Conservation (phyloP, 2,888 invertebrate species). For the Hypsopygia costalis region DNA sequence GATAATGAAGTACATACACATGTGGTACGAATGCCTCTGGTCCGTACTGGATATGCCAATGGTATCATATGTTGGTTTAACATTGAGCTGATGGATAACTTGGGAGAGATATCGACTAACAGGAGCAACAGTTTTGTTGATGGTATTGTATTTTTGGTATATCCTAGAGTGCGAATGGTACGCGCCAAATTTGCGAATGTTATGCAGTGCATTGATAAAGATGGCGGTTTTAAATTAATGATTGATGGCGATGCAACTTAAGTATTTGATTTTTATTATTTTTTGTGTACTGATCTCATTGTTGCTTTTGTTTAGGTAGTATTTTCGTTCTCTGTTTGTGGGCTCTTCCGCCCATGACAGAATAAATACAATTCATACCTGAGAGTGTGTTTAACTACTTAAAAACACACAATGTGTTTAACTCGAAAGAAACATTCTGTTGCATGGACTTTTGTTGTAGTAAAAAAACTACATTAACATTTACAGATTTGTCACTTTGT, state of each 20-base stretch:
- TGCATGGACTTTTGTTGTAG: no score
- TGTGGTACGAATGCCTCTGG: slow-evolving; percentile 40
- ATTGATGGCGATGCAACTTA: slow-evolving; percentile 25
- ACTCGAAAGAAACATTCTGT: no score
- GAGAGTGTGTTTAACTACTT: no score
- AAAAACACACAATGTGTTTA: no score
- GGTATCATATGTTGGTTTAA: slow-evolving; percentile 79
- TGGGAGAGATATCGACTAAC: slow-evolving; percentile 59
- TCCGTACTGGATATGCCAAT: slow-evolving; percentile 59
- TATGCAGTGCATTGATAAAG: slow-evolving; percentile 43
- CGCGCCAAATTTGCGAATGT: slow-evolving; percentile 46
- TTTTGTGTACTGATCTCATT: background rate
- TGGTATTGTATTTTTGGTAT: slow-evolving; percentile 67
- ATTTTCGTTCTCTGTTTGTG: background rate
- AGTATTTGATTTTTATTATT: background rate
- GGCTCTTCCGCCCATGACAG: no score
- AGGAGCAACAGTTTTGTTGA: slow-evolving; percentile 62
- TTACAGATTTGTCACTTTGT: no score
- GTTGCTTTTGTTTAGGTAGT: background rate
- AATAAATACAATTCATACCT: no score
- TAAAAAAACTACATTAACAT: no score
- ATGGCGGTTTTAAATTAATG: slow-evolving; percentile 52
- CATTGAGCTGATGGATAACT: slow-evolving; percentile 60
- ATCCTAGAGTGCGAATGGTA: slow-evolving; percentile 41
- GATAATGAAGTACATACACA: slow-evolving; percentile 24